Base-by-base conservation (phyloP, 2,888 invertebrate genomes). In the Rhingia rostrata region DNA sequence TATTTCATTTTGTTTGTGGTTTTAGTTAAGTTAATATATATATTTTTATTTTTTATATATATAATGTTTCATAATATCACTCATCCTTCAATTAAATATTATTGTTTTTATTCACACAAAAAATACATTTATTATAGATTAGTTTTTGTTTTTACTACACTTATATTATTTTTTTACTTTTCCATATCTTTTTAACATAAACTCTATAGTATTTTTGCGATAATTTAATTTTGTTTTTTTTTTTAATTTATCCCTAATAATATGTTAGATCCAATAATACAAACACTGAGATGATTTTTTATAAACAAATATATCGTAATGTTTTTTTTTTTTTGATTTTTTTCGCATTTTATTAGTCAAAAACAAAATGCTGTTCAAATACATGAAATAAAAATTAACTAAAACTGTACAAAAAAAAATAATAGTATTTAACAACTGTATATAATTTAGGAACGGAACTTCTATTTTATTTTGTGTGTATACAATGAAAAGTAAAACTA, bases 41-140 rank as follows among this genome's bases (percentile, higher is more conserved):
- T 56, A 66, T 41, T 58, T 58, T 56, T 69, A 53, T 63, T 70
- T 12, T 63, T 63, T 69, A 58, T 81, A 67, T 72, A 73, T 78
- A 69, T 74, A 73, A 78, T 83, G 61, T 80, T 80, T 80, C 64
- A 80, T 80, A 80, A 84, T 84, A 84, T 84, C 84, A 84, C 84
- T 84, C 84, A 80, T 80, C 74, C 84, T 75, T 80, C 80, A 84
- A 69, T 84, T 79, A 73, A 69, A 73, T 79, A 79, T 83, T 84
- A 84, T 84, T 84, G 84, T 84, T 84, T 84, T 80, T 84, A 84
- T 84, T 80, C 84, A 84, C 84, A 84, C 84, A 80, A 84, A 84
- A 83, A 74, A 84, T 74, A 80, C 80, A 80, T 70, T 70, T 69
- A 80, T 70, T 69, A 64, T 74, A 66, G 67, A 47, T 74, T 80